These are phyloP conservation scores for Eremophila alpestris DNA, from an alignment of 2,797 vertebrate species.

Conservation along the genomic window DNA sequence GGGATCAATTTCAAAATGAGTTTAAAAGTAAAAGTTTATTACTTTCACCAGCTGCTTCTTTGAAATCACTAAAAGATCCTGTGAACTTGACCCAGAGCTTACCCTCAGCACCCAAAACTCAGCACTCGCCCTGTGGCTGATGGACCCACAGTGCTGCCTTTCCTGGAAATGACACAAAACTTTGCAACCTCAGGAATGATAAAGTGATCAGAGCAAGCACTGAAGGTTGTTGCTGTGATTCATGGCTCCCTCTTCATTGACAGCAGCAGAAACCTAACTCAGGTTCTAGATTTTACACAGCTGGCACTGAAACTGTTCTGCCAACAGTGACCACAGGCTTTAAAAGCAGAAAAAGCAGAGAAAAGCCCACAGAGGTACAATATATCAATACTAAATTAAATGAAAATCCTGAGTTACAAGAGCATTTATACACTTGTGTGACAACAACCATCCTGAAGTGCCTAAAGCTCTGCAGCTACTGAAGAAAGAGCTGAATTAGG, in stretches of 20 bases:
- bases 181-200: background rate
- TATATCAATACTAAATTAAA: background rate
- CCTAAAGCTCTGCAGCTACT: background rate
- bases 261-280: background rate
- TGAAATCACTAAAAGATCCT: background rate
- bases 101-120: background rate
- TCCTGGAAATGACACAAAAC: background rate
- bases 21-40: background rate
- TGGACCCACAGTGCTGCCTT: background rate
- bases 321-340: background rate
- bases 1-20: background rate
- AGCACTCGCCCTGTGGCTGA: accelerated
- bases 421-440: background rate
- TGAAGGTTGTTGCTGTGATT: background rate
- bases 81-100: background rate
- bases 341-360: background rate
- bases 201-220: background rate
- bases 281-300: background rate
- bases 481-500: background rate
- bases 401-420: background rate
- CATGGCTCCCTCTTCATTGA: background rate
- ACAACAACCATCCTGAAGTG: background rate
- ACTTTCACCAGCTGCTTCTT: background rate
- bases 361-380: background rate
- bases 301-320: background rate